Conservation (phyloP, 2,113 vertebrate species). For the Esox niger region DNA sequence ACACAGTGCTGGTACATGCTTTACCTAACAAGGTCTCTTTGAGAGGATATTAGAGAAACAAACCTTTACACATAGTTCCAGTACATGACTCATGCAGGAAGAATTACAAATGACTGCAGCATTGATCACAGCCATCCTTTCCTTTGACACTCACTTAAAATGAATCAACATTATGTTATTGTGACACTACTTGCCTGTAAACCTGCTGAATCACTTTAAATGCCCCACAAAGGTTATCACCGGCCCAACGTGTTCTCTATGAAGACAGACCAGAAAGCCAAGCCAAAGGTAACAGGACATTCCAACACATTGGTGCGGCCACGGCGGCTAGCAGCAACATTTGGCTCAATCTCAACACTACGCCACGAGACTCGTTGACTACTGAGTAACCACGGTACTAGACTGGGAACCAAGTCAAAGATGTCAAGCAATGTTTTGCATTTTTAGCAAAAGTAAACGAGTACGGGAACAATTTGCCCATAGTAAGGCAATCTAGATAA, state of each 20-base stretch:
- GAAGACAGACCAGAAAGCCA: neutral
- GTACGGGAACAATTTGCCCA: no score
- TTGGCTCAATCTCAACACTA: no score
- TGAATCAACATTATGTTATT: neutral
- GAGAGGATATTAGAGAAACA: neutral
- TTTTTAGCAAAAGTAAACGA: neutral
- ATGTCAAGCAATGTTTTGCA: neutral
- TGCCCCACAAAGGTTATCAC: slow-evolving; percentile 2
- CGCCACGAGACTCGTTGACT: neutral
- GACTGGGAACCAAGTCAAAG: neutral
- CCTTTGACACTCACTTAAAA: neutral
- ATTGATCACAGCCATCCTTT: neutral
- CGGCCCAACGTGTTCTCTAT: neutral
- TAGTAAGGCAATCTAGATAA: no score
- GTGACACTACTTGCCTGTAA: neutral
- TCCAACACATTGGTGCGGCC: neutral
- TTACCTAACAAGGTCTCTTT: no score
- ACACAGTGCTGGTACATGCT: no score
- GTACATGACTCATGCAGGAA: neutral
- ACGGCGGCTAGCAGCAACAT: no score
- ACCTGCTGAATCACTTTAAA: slow-evolving; percentile 18
- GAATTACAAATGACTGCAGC: slow-evolving; percentile 3
- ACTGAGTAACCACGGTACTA: neutral
- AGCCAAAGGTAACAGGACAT: neutral
- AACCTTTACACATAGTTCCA: neutral